These are phyloP conservation scores for Gymnogyps californianus DNA, from an alignment of 2,113 vertebrate species.

Conservation along the genomic window DNA sequence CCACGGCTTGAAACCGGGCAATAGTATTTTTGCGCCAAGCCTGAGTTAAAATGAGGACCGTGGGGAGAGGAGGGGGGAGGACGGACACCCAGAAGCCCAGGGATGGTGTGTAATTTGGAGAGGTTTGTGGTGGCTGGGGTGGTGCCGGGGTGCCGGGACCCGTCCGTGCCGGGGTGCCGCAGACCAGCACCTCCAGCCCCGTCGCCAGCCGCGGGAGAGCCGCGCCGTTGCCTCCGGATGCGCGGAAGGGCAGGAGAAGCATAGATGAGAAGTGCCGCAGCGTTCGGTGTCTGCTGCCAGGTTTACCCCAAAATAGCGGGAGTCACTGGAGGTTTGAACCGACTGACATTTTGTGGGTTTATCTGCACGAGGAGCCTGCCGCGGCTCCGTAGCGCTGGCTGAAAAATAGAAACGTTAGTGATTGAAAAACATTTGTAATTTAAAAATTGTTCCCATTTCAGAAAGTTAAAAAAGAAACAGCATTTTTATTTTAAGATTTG, in stretches of 20 bases:
- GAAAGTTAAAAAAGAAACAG: neutral
- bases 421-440: neutral
- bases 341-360: accelerated
- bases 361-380: neutral
- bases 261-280: accelerated
- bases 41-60: accelerated
- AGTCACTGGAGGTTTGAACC: accelerated
- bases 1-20: neutral
- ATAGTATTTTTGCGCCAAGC: neutral
- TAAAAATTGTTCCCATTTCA: neutral
- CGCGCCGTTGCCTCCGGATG: accelerated
- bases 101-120: accelerated
- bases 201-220: neutral
- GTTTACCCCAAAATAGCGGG: neutral
- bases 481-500: neutral
- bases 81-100: neutral
- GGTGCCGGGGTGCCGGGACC: neutral
- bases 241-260: neutral
- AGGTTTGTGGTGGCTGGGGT: neutral
- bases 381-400: accelerated
- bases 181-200: neutral
- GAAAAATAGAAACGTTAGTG: neutral
- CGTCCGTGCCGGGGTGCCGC: neutral
- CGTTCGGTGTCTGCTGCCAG: accelerated
- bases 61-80: neutral